phyloP scores from a whole-genome alignment of 2,888 invertebrate species.

The Steinernema hermaphroditum region DNA sequence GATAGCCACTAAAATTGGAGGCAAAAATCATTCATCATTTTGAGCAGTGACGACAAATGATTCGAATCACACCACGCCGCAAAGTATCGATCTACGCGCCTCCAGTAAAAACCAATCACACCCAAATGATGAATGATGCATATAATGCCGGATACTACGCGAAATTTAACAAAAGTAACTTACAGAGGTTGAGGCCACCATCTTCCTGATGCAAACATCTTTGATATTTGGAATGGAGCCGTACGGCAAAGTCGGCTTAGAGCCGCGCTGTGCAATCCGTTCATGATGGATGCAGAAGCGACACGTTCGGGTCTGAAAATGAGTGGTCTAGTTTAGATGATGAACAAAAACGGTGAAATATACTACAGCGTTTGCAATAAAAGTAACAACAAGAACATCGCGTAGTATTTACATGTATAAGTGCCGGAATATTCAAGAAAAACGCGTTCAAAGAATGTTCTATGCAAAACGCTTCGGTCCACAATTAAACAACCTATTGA shows the following conservation, averaged over 20 bases:
- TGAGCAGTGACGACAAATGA: neutral
- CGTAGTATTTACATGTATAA: too few species aligned
- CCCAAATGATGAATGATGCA: constrained; percentile 35
- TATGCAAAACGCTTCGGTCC: too few species aligned
- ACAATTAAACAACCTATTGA: too few species aligned
- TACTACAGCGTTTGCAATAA: too few species aligned
- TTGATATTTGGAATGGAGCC: constrained; percentile 13
- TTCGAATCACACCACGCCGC: constrained; percentile 6
- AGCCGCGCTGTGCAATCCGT: neutral
- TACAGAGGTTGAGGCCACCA: constrained; percentile 64
- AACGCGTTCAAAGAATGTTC: too few species aligned
- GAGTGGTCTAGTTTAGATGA: too few species aligned
- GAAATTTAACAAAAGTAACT: constrained; percentile 39
- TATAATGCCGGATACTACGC: neutral
- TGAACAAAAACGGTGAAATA: too few species aligned
- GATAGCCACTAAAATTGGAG: neutral
- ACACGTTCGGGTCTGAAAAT: too few species aligned
- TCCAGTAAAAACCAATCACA: neutral
- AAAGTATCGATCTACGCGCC: constrained; percentile 5
- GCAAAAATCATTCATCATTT: constrained; percentile 17
- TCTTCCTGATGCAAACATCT: constrained; percentile 54
- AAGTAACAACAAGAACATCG: too few species aligned
- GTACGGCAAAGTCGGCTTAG: neutral
- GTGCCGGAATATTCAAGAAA: too few species aligned
- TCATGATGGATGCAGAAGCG: neutral